A percentile compares a stretch with the other conserved stretches of the same genome.
Conservation (phyloP, 2,797 vertebrate genomes). For the Crocidura indochinensis region DNA sequence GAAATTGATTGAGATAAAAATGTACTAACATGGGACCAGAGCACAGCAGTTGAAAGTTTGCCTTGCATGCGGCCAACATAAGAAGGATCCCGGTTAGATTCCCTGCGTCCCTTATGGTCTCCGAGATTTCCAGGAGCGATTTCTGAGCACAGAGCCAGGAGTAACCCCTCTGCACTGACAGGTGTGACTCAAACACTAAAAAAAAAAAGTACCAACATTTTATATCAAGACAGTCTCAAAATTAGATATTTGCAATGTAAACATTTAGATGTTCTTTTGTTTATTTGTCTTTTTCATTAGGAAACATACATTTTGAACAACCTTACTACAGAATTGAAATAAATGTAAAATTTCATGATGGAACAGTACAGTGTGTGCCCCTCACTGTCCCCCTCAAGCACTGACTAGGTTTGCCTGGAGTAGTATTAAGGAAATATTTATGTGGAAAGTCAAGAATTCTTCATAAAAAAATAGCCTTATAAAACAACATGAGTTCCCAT, state of each 20-base stretch:
- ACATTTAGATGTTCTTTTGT: too few species aligned
- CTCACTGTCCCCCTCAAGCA: too few species aligned
- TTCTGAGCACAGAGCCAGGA: too few species aligned
- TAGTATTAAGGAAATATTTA: neutral
- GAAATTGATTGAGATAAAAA: constrained; percentile 66
- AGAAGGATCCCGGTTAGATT: too few species aligned
- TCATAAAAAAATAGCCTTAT: constrained; percentile 37
- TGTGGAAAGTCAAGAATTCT: constrained; percentile 14
- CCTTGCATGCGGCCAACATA: too few species aligned
- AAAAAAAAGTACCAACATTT: constrained; percentile 40
- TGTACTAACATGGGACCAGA: neutral
- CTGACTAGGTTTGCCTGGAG: constrained; percentile 18
- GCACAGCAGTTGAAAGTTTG: too few species aligned
- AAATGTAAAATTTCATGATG: constrained; percentile 41
- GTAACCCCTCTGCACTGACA: too few species aligned
- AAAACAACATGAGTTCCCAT: neutral
- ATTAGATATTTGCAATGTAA: constrained; percentile 33
- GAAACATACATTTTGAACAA: constrained; percentile 1
- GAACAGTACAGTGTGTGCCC: neutral
- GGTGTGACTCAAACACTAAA: too few species aligned
- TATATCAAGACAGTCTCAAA: constrained; percentile 45
- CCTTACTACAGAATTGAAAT: constrained; percentile 33
- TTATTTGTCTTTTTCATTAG: neutral
- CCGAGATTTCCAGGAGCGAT: too few species aligned
- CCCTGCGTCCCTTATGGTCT: too few species aligned